A percentile compares a stretch with the other conserved stretches of the same genome.
These are phyloP conservation scores for Lydus trimaculatus DNA, from an alignment of 2,888 invertebrate species.

Conservation along the genomic window DNA sequence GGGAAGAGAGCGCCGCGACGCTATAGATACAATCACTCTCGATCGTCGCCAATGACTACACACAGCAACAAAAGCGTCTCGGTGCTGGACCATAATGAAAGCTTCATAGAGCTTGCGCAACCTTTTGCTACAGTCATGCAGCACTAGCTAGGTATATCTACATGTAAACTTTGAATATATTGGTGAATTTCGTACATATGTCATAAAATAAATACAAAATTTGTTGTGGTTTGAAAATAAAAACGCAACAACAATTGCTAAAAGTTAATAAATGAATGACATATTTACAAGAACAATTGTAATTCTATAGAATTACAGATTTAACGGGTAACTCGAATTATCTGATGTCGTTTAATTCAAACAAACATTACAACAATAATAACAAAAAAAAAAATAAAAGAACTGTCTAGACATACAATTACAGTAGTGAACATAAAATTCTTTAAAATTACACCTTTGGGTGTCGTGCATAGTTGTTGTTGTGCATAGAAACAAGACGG, in stretches of 20 bases:
- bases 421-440: slow-evolving; percentile 1
- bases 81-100: slow-evolving; percentile 42
- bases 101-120: slow-evolving; percentile 37
- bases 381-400: not conserved
- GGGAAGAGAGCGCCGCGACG: slow-evolving; percentile 30
- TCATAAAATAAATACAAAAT: not conserved
- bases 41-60: slow-evolving; percentile 50
- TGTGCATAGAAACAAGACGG: not conserved
- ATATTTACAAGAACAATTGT: too few species aligned
- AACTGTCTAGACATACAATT: not conserved
- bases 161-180: not conserved
- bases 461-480: not conserved
- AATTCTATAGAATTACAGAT: too few species aligned
- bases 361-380: too few species aligned
- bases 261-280: too few species aligned
- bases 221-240: too few species aligned
- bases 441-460: slow-evolving; percentile 5
- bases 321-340: too few species aligned
- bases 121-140: slow-evolving; percentile 37
- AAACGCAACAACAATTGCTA: too few species aligned
- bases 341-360: too few species aligned
- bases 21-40: slow-evolving; percentile 40
- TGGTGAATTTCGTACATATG: not conserved
- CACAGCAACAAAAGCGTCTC: slow-evolving; percentile 40
- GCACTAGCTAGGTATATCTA: slow-evolving; percentile 24